phyloP scores from a whole-genome alignment of 2,888 invertebrate species.

The Eurytoma californica region DNA sequence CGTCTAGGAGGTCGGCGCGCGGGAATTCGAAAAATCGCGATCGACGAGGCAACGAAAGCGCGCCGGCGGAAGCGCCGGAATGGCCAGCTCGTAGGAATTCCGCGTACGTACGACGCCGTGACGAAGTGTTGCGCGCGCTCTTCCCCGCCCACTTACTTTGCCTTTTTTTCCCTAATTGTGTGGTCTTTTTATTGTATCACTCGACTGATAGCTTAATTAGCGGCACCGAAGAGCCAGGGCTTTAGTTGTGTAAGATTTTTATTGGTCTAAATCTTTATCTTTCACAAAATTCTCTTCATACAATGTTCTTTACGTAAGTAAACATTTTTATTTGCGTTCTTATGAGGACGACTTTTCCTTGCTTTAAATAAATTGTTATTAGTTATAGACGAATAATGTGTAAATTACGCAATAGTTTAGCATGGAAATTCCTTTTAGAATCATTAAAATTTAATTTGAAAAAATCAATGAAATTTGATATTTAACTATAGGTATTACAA shows the following conservation, averaged over 20 bases:
- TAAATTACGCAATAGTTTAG: too few species aligned
- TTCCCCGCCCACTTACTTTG: neutral
- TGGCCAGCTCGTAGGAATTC: constrained; percentile 21
- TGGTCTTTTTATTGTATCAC: constrained; percentile 2
- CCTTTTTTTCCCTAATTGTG: neutral
- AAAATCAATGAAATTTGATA: too few species aligned
- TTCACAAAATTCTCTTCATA: too few species aligned
- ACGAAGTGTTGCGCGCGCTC: constrained; percentile 32
- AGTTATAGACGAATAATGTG: too few species aligned
- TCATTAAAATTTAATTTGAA: too few species aligned
- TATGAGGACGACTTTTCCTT: too few species aligned
- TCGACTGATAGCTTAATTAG: constrained; percentile 22
- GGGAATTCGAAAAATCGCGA: constrained; percentile 22
- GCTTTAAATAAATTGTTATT: too few species aligned
- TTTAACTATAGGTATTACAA: too few species aligned
- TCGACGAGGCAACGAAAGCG: constrained; percentile 18
- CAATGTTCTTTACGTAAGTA: too few species aligned
- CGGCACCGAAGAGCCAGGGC: neutral
- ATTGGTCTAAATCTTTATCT: too few species aligned
- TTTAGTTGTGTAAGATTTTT: constrained; percentile 17
- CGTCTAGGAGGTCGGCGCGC: neutral
- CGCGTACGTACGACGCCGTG: constrained; percentile 25
- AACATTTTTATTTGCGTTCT: too few species aligned
- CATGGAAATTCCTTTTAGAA: too few species aligned
- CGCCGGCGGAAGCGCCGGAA: constrained; percentile 19